Evolutionary conservation across 2,113 vertebrate species (phyloP).

Genomic region (Campylorhamphus procurvoides): DNA sequence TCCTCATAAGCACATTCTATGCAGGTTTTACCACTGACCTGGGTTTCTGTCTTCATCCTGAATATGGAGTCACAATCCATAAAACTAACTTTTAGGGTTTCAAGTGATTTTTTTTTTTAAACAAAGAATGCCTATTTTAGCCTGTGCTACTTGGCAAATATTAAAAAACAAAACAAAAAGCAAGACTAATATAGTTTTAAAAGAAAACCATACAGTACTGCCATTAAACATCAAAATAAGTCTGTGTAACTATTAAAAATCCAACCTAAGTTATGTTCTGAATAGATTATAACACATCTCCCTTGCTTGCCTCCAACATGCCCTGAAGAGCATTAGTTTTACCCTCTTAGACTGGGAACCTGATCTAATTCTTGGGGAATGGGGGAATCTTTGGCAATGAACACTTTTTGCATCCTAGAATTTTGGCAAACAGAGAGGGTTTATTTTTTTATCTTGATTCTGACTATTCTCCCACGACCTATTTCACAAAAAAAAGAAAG

Average conservation of each 20-base stretch:
- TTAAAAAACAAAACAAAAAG: not conserved
- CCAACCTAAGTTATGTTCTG: not conserved
- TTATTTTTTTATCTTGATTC: not conserved
- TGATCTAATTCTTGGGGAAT: not conserved
- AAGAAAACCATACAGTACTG: not conserved
- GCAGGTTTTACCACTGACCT: not conserved
- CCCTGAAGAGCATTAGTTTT: not conserved
- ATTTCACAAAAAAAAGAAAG: not conserved
- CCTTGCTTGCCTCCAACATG: not conserved
- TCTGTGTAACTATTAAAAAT: not conserved
- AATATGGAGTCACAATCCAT: not conserved
- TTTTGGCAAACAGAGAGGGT: not conserved
- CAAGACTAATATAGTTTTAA: not conserved
- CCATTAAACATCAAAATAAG: not conserved
- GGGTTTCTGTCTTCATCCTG: not conserved
- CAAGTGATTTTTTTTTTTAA: not conserved
- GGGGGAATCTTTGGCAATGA: not conserved
- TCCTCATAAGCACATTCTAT: not conserved
- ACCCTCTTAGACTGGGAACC: not conserved
- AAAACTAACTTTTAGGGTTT: not conserved
- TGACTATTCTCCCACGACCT: not conserved
- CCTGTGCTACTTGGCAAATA: not conserved
- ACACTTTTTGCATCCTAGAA: not conserved
- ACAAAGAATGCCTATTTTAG: not conserved
- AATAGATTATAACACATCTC: not conserved